Evolutionary conservation across 1,140 invertebrate genomes (phyloP).

Genomic region (Hylyphantes graminicola): DNA sequence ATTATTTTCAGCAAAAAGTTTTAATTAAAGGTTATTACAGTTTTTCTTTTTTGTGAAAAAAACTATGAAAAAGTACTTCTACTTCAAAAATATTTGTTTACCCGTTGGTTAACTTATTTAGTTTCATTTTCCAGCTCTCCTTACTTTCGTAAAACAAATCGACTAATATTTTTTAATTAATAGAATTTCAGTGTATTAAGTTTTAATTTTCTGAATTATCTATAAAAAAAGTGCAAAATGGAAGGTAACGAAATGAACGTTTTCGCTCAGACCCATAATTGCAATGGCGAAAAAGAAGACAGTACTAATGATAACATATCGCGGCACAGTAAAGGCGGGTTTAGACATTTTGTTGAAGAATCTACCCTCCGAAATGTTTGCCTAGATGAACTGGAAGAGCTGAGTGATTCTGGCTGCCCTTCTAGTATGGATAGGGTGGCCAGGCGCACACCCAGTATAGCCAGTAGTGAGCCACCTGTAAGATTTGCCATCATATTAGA

Average conservation of each 20-base stretch:
- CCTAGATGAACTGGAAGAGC: conserved; percentile 56
- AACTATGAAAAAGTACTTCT: conserved; percentile 5
- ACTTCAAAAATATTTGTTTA: conserved; percentile 36
- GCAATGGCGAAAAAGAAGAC: conserved; percentile 41
- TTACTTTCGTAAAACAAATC: too few relatives aligned
- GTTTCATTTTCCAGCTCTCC: too few relatives aligned
- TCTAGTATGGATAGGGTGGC: conserved; percentile 39
- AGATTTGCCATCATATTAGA: conserved; percentile 31
- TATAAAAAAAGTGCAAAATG: conserved; percentile 6
- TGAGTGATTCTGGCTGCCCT: conserved; percentile 43
- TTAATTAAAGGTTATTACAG: background rate
- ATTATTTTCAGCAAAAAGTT: too few relatives aligned
- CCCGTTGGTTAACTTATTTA: conserved; percentile 2
- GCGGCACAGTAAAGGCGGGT: conserved; percentile 50
- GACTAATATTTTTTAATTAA: too few relatives aligned
- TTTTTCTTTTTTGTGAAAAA: too few relatives aligned
- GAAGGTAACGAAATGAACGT: conserved; percentile 58
- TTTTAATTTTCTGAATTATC: background rate
- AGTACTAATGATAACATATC: conserved; percentile 34
- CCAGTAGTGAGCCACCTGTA: conserved; percentile 34
- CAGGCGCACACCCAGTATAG: conserved; percentile 44
- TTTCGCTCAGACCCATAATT: conserved; percentile 28
- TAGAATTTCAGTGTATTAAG: too few relatives aligned
- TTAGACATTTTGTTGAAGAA: conserved; percentile 59
- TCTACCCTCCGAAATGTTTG: conserved; percentile 56